Base-by-base conservation (phyloP, 2,888 invertebrate species). In the Drosophila pseudotakahashii region DNA sequence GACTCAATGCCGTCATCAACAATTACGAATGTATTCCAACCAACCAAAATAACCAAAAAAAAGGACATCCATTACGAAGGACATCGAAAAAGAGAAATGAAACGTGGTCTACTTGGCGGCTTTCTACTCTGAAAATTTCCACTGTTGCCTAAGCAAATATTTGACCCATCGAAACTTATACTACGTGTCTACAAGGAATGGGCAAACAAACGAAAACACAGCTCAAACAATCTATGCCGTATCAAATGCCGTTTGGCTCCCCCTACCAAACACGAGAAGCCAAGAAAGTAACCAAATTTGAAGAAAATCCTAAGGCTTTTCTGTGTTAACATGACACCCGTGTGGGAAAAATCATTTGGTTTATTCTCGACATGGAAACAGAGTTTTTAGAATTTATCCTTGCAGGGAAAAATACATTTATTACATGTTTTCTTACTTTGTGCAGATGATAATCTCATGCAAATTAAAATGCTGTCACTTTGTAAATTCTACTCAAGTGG, bases 1-100 rank as follows among this genome's bases (percentile, higher is more conserved):
- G 76, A 62, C 55, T 73, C 70, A 75, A 82, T 73, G 86, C 54
- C 70, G 63, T 77, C 86, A 85, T 82, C 85, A 82, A 67, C 82
- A 77, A 77, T 81, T 71, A 72, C 74, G 74, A 66, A 78, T 68
- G 69, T 66, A 44, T 47, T 26, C 45, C 45, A 14, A 19, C 45
- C 64, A 45, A 47, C 11, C 7, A 32, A 32, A 9, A 26, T 2
- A 19, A 19, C 19, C 19, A 19, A 32, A 32, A 34, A 59, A 61
- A 62, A 45, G 26, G 23, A 45, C 61, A 61, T 62, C 42, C 48
- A 34, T 34, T 48, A 34, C 48, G 19, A 34, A 36, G 37, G 54
- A 34, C 45, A 7, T 19, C 26, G 16, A 26, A 2, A 47, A 19
- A 23, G 52, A 37, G 44, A 53, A 64, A 44, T 16, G 61, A 32